Conservation (phyloP, 2,113 vertebrate genomes). For the Hyperoodon ampullatus region DNA sequence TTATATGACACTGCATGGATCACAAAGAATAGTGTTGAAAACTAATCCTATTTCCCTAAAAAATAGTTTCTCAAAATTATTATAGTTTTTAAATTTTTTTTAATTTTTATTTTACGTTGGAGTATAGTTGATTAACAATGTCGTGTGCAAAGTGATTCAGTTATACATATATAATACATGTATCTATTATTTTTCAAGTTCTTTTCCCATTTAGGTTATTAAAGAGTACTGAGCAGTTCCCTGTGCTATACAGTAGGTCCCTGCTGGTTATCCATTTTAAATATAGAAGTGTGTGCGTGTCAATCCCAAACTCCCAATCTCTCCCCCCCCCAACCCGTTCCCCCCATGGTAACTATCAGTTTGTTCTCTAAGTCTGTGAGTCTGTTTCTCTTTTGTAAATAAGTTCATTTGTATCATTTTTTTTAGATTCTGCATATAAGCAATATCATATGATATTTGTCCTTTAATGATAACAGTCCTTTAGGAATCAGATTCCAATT, state of each 20-base stretch:
- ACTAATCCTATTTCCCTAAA: neutral
- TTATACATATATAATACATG: neutral
- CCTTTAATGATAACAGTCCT: neutral
- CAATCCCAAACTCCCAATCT: neutral
- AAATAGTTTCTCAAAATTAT: neutral
- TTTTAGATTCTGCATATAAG: neutral
- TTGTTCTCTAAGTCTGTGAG: neutral
- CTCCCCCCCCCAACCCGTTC: neutral
- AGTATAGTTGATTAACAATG: neutral
- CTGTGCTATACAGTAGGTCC: neutral
- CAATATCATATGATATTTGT: neutral
- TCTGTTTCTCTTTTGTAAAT: neutral
- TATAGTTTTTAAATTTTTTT: neutral
- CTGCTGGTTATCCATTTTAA: neutral
- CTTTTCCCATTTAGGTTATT: neutral
- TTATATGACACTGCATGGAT: neutral
- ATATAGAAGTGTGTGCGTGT: neutral
- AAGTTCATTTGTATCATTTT: neutral
- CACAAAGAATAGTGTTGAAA: conserved; percentile 11
- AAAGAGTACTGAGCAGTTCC: neutral
- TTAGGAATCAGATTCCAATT: neutral
- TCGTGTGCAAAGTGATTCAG: neutral
- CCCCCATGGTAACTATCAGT: neutral
- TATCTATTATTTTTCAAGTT: neutral
- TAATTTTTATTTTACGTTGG: neutral